These are phyloP conservation scores for Cynoglossus semilaevis DNA, from an alignment of 2,113 vertebrate species.

Conservation along the genomic window DNA sequence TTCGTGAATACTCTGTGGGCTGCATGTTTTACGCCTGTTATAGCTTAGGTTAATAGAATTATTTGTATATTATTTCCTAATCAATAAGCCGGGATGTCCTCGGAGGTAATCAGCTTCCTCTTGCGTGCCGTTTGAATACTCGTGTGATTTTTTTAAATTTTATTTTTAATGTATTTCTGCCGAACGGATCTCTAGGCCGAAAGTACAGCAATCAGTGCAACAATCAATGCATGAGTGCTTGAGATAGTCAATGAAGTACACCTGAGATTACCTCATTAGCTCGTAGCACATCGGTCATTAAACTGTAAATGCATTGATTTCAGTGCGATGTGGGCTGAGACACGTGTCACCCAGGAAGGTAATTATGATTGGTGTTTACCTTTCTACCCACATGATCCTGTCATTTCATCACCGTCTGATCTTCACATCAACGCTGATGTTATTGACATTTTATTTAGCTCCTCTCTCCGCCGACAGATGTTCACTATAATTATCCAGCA, in stretches of 20 bases:
- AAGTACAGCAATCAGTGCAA: slow-evolving; percentile 7
- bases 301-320: neutral
- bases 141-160: neutral
- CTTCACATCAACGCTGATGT: neutral
- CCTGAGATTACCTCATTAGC: neutral
- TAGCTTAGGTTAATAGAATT: slow-evolving; percentile 65
- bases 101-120: too few relatives aligned
- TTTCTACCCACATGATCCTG: neutral
- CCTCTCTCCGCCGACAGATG: neutral
- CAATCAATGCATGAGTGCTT: slow-evolving; percentile 28
- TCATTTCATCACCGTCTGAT: neutral
- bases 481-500: neutral
- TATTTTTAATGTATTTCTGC: slow-evolving; percentile 9
- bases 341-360: neutral
- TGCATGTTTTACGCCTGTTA: slow-evolving; percentile 68
- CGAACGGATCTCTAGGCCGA: slow-evolving; percentile 1
- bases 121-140: too few relatives aligned
- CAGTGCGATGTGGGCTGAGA: slow-evolving; percentile 3
- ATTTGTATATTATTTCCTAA: slow-evolving; percentile 40
- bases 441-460: too few relatives aligned
- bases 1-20: slow-evolving; percentile 71
- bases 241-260: slow-evolving; percentile 15
- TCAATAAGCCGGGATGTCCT: slow-evolving; percentile 7
- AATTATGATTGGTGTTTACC: neutral
- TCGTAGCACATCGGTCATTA: slow-evolving; percentile 6